Evolutionary conservation across 2,113 vertebrate species (phyloP).

Genomic region (Daboia siamensis): DNA sequence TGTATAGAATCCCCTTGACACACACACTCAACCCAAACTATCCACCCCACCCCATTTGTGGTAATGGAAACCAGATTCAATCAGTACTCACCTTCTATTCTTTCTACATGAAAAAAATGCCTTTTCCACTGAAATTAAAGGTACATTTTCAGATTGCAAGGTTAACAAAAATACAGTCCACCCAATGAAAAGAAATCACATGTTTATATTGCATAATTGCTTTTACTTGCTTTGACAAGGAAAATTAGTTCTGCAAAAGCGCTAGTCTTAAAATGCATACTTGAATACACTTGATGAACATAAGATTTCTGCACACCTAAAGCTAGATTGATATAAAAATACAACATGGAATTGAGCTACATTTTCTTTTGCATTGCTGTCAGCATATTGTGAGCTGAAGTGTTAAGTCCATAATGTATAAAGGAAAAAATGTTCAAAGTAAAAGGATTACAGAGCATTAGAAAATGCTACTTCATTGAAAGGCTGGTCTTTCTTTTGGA

Average conservation of each 20-base stretch:
- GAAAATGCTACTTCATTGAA: not conserved
- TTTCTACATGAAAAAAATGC: constrained; percentile 18
- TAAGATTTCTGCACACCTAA: constrained; percentile 37
- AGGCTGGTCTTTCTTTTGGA: not conserved
- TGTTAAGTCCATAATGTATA: constrained; percentile 35
- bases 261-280: constrained; percentile 39
- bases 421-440: constrained; percentile 15
- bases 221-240: constrained; percentile 53
- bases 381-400: constrained; percentile 38
- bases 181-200: constrained; percentile 51
- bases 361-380: constrained; percentile 27
- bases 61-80: constrained; percentile 38
- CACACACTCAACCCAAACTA: constrained; percentile 34
- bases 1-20: constrained; percentile 39
- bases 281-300: constrained; percentile 38
- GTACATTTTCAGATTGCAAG: constrained; percentile 39
- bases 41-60: constrained; percentile 38
- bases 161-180: constrained; percentile 54
- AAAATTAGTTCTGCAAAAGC: constrained; percentile 50
- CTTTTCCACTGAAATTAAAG: constrained; percentile 52
- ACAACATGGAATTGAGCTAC: constrained; percentile 16
- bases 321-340: constrained; percentile 25
- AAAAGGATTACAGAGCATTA: not conserved
- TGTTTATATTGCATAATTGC: constrained; percentile 64
- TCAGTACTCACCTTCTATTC: constrained; percentile 25